phyloP scores from a whole-genome alignment of 2,113 vertebrate genomes.

The Podarcis raffonei region DNA sequence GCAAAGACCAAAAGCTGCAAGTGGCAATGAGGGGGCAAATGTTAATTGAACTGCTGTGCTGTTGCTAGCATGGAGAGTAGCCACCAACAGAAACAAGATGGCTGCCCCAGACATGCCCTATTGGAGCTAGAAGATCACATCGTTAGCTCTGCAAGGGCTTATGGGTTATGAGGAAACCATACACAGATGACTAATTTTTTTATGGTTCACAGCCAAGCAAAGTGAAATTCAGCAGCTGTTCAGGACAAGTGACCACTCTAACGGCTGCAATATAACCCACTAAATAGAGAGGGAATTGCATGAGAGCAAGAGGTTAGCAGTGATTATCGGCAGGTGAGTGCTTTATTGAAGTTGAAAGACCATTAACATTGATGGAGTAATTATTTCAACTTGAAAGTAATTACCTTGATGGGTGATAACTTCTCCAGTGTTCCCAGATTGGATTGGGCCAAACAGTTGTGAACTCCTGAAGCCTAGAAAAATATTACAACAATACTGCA shows the following conservation, averaged over 20 bases:
- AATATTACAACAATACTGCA: conserved; percentile 83
- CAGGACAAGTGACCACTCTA: conserved; percentile 89
- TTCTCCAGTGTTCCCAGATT: conserved; percentile 79
- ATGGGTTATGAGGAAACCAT: conserved; percentile 80
- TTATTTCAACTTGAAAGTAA: conserved; percentile 92
- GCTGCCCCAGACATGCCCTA: conserved; percentile 66
- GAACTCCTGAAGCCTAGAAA: conserved; percentile 82
- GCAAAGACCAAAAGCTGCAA: conserved; percentile 65
- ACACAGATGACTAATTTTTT: conserved; percentile 85
- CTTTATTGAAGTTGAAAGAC: conserved; percentile 93
- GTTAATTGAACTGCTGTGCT: conserved; percentile 68
- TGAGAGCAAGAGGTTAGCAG: conserved; percentile 84
- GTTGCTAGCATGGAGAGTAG: conserved; percentile 58
- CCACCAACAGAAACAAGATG: conserved; percentile 74
- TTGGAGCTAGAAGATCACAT: conserved; percentile 65
- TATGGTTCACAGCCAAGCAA: conserved; percentile 85
- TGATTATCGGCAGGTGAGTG: conserved; percentile 90
- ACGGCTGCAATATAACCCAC: conserved; percentile 85
- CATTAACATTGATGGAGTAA: conserved; percentile 94
- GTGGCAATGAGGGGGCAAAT: conserved; percentile 62
- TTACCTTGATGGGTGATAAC: conserved; percentile 89
- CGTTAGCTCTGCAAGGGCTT: conserved; percentile 79
- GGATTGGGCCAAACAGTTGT: conserved; percentile 82
- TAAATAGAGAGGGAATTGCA: conserved; percentile 89
- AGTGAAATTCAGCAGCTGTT: conserved; percentile 89